A percentile compares a stretch with the other conserved stretches of the same genome.
phyloP scores from a whole-genome alignment of 2,113 vertebrate genomes.

The Montifringilla adamsi region DNA sequence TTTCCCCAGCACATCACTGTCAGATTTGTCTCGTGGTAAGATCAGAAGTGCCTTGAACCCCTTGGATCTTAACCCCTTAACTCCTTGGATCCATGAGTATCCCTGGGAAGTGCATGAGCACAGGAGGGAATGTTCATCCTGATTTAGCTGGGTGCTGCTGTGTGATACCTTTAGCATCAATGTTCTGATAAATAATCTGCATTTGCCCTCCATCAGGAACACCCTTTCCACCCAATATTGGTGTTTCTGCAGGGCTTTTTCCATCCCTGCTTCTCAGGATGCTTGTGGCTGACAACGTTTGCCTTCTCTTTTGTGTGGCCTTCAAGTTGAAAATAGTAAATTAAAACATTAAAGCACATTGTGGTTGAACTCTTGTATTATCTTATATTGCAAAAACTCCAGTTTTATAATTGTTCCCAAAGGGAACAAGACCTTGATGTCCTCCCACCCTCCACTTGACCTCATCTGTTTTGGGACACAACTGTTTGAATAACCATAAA shows the following conservation, averaged over 20 bases:
- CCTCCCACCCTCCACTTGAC: background rate
- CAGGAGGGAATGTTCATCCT: background rate
- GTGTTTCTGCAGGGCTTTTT: background rate
- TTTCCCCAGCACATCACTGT: background rate
- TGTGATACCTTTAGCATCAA: rapidly evolving
- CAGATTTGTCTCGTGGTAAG: rapidly evolving
- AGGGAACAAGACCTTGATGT: background rate
- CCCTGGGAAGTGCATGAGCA: background rate
- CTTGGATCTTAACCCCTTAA: background rate
- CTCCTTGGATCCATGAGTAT: rapidly evolving
- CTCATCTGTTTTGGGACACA: background rate
- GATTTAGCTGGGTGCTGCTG: background rate
- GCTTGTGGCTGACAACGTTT: background rate
- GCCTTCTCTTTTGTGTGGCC: background rate
- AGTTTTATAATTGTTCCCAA: background rate
- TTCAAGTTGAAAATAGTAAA: background rate
- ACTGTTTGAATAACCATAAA: background rate
- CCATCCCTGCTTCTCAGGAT: background rate
- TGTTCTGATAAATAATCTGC: background rate
- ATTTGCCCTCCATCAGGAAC: rapidly evolving
- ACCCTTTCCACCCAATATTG: rapidly evolving
- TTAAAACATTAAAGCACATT: background rate
- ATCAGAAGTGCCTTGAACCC: background rate
- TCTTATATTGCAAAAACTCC: background rate
- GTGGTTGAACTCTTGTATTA: background rate